These are phyloP conservation scores for Gisinianus flammeolus DNA, from an alignment of 2,888 invertebrate genomes.

Conservation along the genomic window DNA sequence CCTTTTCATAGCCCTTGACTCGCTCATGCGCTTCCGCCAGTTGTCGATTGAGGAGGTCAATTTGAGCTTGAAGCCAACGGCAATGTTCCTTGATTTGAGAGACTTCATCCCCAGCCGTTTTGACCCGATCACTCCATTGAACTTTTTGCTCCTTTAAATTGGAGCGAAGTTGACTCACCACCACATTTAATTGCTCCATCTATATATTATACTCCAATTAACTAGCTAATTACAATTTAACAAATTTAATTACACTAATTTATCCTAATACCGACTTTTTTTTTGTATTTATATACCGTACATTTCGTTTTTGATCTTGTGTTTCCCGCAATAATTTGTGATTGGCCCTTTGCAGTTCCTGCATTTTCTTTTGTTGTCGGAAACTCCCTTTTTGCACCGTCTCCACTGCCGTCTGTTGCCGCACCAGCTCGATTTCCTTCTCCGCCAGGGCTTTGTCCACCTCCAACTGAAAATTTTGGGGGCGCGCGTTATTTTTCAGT, in stretches of 20 bases:
- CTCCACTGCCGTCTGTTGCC: conserved; percentile 6
- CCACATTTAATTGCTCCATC: conserved; percentile 47
- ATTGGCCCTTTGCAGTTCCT: conserved; percentile 45
- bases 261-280: neutral
- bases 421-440: conserved; percentile 45
- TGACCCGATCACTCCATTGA: conserved; percentile 44
- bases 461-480: conserved; percentile 17
- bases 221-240: neutral
- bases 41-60: conserved; percentile 53
- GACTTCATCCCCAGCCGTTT: conserved; percentile 39
- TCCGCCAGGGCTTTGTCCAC: conserved; percentile 42
- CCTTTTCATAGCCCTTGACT: conserved; percentile 51
- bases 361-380: conserved; percentile 44
- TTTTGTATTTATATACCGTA: too few species aligned
- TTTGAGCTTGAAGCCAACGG: conserved; percentile 51
- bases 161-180: conserved; percentile 40
- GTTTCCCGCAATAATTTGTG: conserved; percentile 43
- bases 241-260: neutral
- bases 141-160: conserved; percentile 46
- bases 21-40: conserved; percentile 50
- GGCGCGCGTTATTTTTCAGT: too few species aligned
- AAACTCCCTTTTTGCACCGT: conserved; percentile 12
- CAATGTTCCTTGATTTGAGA: conserved; percentile 49
- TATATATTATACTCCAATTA: conserved; percentile 1
- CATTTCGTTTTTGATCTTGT: conserved; percentile 40